Base-by-base conservation (phyloP, 2,797 vertebrate species). In the Schizothorax lantsangensis region DNA sequence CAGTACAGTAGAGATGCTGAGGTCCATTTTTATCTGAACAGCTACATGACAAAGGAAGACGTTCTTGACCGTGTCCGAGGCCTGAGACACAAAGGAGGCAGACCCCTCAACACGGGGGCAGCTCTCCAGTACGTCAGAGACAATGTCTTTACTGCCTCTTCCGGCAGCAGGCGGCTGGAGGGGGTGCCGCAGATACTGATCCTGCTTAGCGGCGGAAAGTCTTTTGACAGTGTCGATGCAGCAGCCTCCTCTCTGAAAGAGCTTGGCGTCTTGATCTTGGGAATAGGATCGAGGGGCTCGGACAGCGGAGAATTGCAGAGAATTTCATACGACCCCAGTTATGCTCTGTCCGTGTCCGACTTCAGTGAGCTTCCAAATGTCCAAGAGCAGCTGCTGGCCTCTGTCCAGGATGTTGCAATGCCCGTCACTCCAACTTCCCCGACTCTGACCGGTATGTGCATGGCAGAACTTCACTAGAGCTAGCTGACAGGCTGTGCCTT, bases 261-360 rank as follows among this genome's bases (percentile, higher is more conserved):
- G 78, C 66, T 74, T 45, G 90, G 89, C 11, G 45, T 91, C 17
- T 52, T 86, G 40, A 83, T 81, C 17, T 88, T 88, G 43, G 84
- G 33, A 69, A 91, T 93, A 77, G 91, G 93, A 81, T 88, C 91
- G 14, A 95, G 89, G 81, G 92, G 91, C 1, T 96, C 96, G 0
- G 95, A 96, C 84, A 89, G 49, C n/a, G 40, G 23, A 64, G 91
- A 92, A 80, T 80, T 93, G 78, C 78, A 89, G 81, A 92, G 83
- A 66, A 90, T 94, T 66, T 88, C 92, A 6, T 23, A 47, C 49
- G 88, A 92, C 0, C 88, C 91, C 74, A 90, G 38, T 64, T 36
- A n/a, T n/a, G n/a, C n/a, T n/a, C n/a, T n/a, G n/a, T n/a, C n/a
- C n/a, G n/a, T n/a, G n/a, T n/a, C n/a, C n/a, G n/a, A n/a, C n/a